Evolutionary conservation across 2,797 vertebrate species (phyloP).

Genomic region (Gastrophryne carolinensis): DNA sequence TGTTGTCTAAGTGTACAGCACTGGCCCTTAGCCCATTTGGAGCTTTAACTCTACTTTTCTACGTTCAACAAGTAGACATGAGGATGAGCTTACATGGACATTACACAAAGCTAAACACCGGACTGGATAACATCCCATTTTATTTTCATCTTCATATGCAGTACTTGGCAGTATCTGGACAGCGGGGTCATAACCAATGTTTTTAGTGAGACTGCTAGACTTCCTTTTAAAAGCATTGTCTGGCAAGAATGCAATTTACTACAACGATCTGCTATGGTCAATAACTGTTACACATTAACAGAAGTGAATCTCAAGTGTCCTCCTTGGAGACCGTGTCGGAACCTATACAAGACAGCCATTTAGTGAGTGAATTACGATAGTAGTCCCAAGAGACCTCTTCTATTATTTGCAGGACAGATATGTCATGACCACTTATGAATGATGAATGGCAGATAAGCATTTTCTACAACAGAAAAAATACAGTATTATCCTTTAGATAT

Average conservation of each 20-base stretch:
- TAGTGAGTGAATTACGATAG: not conserved
- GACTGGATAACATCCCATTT: constrained; percentile 18
- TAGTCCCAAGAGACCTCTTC: not conserved
- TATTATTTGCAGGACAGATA: not conserved
- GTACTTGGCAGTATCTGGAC: constrained; percentile 30
- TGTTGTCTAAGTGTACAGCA: constrained; percentile 39
- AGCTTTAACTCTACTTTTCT: constrained; percentile 11
- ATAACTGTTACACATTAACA: not conserved
- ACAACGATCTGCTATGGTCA: not conserved
- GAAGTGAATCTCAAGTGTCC: not conserved
- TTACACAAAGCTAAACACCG: constrained; percentile 43
- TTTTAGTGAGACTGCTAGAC: constrained; percentile 32
- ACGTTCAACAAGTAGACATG: constrained; percentile 22
- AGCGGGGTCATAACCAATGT: constrained; percentile 13
- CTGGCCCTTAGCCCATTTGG: constrained; percentile 36
- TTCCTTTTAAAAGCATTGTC: constrained; percentile 9
- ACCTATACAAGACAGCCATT: not conserved
- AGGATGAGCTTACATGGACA: constrained; percentile 48
- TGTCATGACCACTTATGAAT: not conserved
- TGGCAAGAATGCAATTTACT: not conserved
- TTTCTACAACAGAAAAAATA: too few species aligned
- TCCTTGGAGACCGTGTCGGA: not conserved
- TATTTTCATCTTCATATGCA: constrained; percentile 10
- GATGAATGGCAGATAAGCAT: too few species aligned
- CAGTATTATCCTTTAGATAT: too few species aligned